These are phyloP conservation scores for Eilema caniola DNA, from an alignment of 2,888 invertebrate genomes.

Conservation along the genomic window DNA sequence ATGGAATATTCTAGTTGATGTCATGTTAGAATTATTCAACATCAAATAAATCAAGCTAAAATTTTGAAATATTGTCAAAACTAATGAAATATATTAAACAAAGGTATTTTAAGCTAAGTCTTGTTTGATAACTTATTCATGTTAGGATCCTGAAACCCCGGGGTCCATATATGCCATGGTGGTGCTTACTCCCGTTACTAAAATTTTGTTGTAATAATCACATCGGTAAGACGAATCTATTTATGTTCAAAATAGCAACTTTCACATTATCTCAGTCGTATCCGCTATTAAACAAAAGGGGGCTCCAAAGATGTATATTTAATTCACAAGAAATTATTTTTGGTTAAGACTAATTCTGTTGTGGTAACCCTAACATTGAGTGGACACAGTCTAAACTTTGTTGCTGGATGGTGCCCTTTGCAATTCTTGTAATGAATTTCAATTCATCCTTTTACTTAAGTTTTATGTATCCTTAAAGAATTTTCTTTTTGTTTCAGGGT, in stretches of 20 bases:
- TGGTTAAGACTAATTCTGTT: neutral
- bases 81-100: no score
- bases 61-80: no score
- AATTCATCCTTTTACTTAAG: constrained; percentile 18
- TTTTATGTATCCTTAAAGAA: constrained; percentile 12
- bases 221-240: no score
- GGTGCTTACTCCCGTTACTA: no score
- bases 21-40: neutral
- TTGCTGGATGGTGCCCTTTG: constrained; percentile 15
- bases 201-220: no score
- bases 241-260: neutral
- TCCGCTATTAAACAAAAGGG: neutral
- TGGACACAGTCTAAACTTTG: constrained; percentile 41
- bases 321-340: neutral
- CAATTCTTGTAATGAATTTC: constrained; percentile 40
- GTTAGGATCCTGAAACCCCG: no score
- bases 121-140: no score
- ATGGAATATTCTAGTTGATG: neutral
- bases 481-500: constrained; percentile 49
- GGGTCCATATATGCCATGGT: no score
- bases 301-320: no score
- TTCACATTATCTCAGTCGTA: neutral
- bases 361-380: constrained; percentile 18
- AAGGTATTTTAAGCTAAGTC: no score
- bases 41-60: neutral